Evolutionary conservation across 2,888 invertebrate species (phyloP).

Genomic region (Heliconius hortense): DNA sequence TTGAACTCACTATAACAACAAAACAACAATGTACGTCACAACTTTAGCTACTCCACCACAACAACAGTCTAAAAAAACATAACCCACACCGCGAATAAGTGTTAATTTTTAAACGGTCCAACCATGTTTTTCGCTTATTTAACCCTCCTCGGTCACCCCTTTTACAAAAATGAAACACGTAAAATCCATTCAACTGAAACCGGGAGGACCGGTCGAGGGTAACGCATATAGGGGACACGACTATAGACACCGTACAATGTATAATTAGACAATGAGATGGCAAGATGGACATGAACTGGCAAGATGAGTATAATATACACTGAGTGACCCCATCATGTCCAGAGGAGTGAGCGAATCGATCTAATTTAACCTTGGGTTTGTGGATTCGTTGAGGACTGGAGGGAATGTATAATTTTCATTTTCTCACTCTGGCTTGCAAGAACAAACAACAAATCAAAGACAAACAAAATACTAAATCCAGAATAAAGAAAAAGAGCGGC

Average conservation of each 20-base stretch:
- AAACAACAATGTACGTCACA: background rate
- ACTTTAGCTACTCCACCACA: background rate
- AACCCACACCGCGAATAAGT: constrained; percentile 32
- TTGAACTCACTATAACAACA: background rate
- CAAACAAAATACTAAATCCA: background rate
- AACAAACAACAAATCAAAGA: background rate
- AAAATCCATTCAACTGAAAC: constrained; percentile 67
- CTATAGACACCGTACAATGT: constrained; percentile 26
- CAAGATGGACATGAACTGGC: constrained; percentile 15
- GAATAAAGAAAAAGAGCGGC: too few relatives aligned
- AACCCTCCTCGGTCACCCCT: constrained; percentile 57
- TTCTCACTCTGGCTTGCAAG: too few relatives aligned
- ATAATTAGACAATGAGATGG: constrained; percentile 27
- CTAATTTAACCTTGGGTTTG: constrained; percentile 9
- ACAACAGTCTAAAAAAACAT: background rate
- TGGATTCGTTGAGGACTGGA: background rate
- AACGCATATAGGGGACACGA: constrained; percentile 40
- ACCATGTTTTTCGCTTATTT: constrained; percentile 53
- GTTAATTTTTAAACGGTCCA: constrained; percentile 49
- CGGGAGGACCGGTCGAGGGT: constrained; percentile 52
- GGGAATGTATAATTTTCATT: background rate
- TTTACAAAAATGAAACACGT: constrained; percentile 59
- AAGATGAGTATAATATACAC: constrained; percentile 12
- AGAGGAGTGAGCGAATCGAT: background rate
- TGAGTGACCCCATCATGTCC: background rate